phyloP scores from a whole-genome alignment of 2,113 vertebrate species.

The Gracilinanus agilis region DNA sequence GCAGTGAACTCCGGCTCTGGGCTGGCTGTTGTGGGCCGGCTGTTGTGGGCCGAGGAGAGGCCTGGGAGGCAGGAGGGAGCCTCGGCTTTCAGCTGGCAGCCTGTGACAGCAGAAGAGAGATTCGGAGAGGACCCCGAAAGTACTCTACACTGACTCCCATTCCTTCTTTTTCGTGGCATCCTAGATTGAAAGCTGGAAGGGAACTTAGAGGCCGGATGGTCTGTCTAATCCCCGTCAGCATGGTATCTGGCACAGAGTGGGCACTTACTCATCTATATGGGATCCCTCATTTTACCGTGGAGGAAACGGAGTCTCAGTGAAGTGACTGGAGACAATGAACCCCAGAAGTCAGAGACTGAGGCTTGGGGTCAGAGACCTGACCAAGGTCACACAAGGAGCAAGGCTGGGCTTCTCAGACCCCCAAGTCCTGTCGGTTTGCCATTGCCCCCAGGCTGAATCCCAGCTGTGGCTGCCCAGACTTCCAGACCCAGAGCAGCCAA shows the following conservation, averaged over 20 bases:
- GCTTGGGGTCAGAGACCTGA: no score
- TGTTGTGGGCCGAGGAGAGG: not conserved
- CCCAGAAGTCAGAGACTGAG: not conserved
- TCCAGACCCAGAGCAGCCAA: no score
- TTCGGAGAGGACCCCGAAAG: not conserved
- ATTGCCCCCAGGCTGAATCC: no score
- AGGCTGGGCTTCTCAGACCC: not conserved
- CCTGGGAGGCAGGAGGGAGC: not conserved
- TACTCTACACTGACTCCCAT: not conserved
- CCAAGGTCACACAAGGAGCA: not conserved
- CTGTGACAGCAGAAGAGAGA: no score
- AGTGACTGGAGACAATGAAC: not conserved
- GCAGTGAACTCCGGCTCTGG: not conserved
- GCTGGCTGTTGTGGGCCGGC: not conserved
- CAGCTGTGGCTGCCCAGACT: not conserved
- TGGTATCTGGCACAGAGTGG: not conserved
- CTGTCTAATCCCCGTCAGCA: not conserved
- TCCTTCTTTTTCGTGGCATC: not conserved
- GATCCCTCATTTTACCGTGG: not conserved
- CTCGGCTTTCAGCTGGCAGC: not conserved
- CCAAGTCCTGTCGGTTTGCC: not conserved
- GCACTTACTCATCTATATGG: not conserved
- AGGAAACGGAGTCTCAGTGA: not conserved
- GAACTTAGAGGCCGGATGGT: not conserved
- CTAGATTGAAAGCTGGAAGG: not conserved